phyloP scores from a whole-genome alignment of 2,113 vertebrate genomes.

The Nothoprocta pentlandii region DNA sequence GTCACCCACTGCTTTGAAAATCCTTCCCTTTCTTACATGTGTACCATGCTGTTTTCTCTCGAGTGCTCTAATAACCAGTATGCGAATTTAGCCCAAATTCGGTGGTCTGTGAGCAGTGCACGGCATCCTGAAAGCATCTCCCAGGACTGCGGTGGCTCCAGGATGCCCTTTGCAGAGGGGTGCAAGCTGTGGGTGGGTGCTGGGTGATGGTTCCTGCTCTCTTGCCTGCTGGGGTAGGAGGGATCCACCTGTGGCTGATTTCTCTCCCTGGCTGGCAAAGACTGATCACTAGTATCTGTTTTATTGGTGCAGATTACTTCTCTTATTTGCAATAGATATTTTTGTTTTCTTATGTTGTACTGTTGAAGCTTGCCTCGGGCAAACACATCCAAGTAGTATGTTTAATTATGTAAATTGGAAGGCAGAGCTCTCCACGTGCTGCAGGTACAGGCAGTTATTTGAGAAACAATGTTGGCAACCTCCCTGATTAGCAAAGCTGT shows the following conservation, averaged over 20 bases:
- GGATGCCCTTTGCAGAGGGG: neutral
- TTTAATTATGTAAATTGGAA: rapidly evolving
- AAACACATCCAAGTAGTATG: neutral
- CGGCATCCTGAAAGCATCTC: neutral
- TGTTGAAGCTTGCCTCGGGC: neutral
- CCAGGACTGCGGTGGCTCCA: neutral
- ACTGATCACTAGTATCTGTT: neutral
- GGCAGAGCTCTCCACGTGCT: neutral
- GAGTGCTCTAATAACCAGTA: rapidly evolving
- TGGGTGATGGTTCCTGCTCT: neutral
- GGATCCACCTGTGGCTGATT: neutral
- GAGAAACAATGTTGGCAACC: rapidly evolving
- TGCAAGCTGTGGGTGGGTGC: neutral
- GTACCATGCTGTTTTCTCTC: neutral
- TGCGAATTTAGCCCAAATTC: neutral
- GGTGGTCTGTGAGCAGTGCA: neutral
- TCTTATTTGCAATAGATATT: neutral
- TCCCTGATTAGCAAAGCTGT: neutral
- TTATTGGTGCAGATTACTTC: rapidly evolving
- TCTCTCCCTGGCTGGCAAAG: neutral
- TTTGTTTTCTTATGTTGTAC: neutral
- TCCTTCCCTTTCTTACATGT: neutral
- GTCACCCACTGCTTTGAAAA: neutral
- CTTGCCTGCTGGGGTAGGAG: neutral
- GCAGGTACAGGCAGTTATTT: rapidly evolving